Conservation (phyloP, 2,797 vertebrate species). For the Poeciliopsis paucimaculata region DNA sequence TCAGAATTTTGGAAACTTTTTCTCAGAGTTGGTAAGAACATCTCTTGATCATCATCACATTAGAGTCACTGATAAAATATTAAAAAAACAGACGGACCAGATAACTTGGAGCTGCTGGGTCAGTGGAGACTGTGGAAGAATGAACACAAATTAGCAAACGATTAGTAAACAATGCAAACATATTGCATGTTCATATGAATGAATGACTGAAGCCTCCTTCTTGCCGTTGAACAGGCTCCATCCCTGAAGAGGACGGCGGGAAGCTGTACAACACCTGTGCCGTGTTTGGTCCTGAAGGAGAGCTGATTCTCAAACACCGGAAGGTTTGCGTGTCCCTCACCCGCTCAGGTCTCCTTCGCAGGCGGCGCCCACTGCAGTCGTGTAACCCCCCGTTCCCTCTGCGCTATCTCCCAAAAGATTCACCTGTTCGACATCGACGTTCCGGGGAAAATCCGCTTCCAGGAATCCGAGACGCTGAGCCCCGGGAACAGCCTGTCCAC, state of each 20-base stretch:
- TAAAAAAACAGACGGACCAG: background rate
- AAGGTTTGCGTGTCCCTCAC: constrained; percentile 81
- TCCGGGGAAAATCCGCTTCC: constrained; percentile 95
- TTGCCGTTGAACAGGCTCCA: constrained; percentile 84
- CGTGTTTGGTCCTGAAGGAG: constrained; percentile 92
- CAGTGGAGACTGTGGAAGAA: background rate
- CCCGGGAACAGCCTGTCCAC: constrained; percentile 87
- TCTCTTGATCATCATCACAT: background rate
- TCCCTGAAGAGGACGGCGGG: constrained; percentile 91
- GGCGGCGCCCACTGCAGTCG: background rate
- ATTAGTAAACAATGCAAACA: background rate
- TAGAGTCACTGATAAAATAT: background rate
- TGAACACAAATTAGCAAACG: background rate
- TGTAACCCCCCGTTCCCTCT: background rate
- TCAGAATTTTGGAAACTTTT: background rate
- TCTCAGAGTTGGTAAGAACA: background rate
- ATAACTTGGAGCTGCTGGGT: background rate
- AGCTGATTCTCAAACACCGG: constrained; percentile 89
- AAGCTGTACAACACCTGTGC: constrained; percentile 93
- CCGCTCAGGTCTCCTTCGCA: background rate
- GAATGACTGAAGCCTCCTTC: background rate
- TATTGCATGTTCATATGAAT: background rate
- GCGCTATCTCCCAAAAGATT: constrained; percentile 78
- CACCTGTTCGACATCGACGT: constrained; percentile 97
- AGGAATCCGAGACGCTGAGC: constrained; percentile 93